These are phyloP conservation scores for Diarsia dahlii DNA, from an alignment of 2,888 invertebrate species.

Conservation along the genomic window DNA sequence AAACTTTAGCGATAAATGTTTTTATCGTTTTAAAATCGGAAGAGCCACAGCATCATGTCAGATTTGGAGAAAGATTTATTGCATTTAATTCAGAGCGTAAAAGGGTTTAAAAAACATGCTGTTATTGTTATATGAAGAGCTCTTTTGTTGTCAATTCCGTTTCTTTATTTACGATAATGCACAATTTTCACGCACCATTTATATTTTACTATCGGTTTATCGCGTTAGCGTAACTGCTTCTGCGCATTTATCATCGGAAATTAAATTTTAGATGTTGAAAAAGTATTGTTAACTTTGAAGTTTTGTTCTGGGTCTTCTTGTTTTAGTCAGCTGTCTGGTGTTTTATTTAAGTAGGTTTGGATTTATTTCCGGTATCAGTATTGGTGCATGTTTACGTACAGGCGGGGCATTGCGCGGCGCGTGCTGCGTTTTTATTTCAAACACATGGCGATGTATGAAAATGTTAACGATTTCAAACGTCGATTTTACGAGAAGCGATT, in stretches of 20 bases:
- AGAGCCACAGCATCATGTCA: conserved; percentile 57
- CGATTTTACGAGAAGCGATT: too few species aligned
- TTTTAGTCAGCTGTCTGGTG: background rate
- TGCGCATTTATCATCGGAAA: conserved; percentile 50
- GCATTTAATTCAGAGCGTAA: conserved; percentile 72
- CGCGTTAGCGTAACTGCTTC: conserved; percentile 62
- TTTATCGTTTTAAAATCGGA: conserved; percentile 44
- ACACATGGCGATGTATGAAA: too few species aligned
- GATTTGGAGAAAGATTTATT: conserved; percentile 78
- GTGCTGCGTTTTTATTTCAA: too few species aligned
- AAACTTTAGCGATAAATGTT: conserved; percentile 44
- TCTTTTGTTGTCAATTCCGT: conserved; percentile 73
- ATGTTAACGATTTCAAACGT: too few species aligned
- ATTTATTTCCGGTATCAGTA: too few species aligned
- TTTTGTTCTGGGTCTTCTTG: background rate
- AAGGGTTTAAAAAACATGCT: conserved; percentile 75
- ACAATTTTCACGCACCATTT: conserved; percentile 84
- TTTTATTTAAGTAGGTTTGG: background rate
- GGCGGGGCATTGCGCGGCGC: too few species aligned
- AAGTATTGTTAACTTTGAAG: background rate
- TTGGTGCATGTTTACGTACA: too few species aligned
- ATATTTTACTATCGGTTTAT: conserved; percentile 75
- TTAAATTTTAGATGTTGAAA: conserved; percentile 30
- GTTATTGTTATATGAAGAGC: conserved; percentile 75
- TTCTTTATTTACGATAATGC: conserved; percentile 84